These are phyloP conservation scores for Alviniconcha strummeri DNA, from an alignment of 2,888 invertebrate genomes.

Conservation along the genomic window DNA sequence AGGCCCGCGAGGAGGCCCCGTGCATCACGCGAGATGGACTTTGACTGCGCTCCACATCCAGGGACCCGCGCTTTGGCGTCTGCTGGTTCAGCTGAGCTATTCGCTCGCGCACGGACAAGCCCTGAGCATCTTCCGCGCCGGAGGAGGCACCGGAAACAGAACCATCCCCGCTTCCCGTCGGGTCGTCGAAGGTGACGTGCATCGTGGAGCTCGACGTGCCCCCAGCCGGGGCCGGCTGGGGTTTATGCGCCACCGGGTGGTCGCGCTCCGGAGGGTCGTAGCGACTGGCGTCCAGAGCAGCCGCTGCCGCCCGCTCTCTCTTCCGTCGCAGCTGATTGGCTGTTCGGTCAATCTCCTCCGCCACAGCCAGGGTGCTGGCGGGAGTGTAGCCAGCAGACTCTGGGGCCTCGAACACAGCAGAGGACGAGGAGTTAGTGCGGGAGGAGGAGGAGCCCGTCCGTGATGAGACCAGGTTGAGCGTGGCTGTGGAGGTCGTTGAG, in stretches of 20 bases:
- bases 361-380: constrained; percentile 38
- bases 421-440: constrained; percentile 31
- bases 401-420: constrained; percentile 23
- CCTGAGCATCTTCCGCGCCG: not conserved
- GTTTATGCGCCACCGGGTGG: not conserved
- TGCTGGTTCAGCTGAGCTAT: constrained; percentile 30
- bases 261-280: constrained; percentile 62
- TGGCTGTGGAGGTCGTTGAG: not conserved
- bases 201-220: not conserved
- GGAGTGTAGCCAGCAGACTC: constrained; percentile 17
- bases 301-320: constrained; percentile 30
- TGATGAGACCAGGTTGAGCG: constrained; percentile 8
- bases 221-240: not conserved
- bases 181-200: not conserved
- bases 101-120: constrained; percentile 30
- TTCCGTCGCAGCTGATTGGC: constrained; percentile 51
- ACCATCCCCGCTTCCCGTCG: not conserved
- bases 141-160: not conserved
- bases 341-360: constrained; percentile 55
- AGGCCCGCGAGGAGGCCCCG: not conserved
- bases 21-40: not conserved
- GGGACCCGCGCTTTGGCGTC: not conserved
- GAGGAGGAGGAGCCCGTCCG: constrained; percentile 18
- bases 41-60: not conserved
- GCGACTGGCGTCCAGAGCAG: constrained; percentile 54